phyloP scores from a whole-genome alignment of 1,140 invertebrate species.

The Drosophila athabasca region DNA sequence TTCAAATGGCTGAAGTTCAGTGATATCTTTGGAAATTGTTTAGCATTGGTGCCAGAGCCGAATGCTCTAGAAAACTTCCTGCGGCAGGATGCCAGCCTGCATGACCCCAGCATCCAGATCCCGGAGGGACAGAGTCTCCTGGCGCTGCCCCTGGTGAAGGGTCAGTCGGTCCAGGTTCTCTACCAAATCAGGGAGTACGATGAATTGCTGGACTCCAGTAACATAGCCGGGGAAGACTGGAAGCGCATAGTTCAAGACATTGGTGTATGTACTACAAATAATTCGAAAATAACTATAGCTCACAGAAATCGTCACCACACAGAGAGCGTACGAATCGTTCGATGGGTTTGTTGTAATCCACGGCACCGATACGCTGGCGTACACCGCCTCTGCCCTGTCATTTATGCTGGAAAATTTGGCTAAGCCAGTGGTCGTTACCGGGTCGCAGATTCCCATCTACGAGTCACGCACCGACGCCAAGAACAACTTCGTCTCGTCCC shows the following conservation, averaged over 20 bases:
- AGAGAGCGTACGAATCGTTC: slow-evolving; percentile 88
- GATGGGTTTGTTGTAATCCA: slow-evolving; percentile 98
- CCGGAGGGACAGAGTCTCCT: slow-evolving; percentile 85
- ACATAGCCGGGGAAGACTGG: slow-evolving; percentile 97
- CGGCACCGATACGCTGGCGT: slow-evolving; percentile 98
- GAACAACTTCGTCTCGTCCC: slow-evolving; percentile 95
- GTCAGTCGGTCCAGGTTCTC: slow-evolving; percentile 85
- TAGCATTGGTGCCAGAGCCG: slow-evolving; percentile 87
- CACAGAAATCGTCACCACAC: slow-evolving; percentile 85
- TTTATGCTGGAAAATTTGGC: slow-evolving; percentile 98
- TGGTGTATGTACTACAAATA: slow-evolving; percentile 85
- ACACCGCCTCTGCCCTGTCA: slow-evolving; percentile 96
- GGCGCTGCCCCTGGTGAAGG: slow-evolving; percentile 86
- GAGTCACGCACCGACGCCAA: slow-evolving; percentile 95
- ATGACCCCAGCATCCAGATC: slow-evolving; percentile 84
- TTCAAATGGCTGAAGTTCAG: neutral
- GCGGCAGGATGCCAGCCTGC: slow-evolving; percentile 88
- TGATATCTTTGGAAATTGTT: neutral
- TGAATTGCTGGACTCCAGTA: slow-evolving; percentile 94
- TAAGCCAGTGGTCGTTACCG: slow-evolving; percentile 97
- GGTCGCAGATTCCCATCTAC: slow-evolving; percentile 95
- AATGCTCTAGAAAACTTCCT: slow-evolving; percentile 86
- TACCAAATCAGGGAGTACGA: slow-evolving; percentile 95
- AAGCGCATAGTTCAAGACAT: slow-evolving; percentile 94
- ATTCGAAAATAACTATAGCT: slow-evolving; percentile 40